A percentile compares a stretch with the other conserved stretches of the same genome.
Conservation (phyloP, 2,113 vertebrate genomes). For the Pluvialis apricaria region DNA sequence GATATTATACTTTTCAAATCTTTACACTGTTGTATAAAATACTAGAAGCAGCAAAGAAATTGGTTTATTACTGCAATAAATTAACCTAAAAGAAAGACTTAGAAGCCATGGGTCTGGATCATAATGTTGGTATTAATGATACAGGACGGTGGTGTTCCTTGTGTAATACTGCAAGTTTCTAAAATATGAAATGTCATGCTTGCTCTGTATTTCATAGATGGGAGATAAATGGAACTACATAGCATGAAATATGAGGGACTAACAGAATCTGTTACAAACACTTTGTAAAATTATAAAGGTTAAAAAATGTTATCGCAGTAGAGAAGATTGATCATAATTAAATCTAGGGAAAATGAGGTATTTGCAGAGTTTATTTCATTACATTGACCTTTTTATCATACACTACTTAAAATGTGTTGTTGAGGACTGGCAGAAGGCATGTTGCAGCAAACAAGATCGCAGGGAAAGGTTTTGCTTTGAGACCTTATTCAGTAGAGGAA, state of each 20-base stretch:
- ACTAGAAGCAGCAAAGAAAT: neutral
- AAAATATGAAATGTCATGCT: conserved; percentile 47
- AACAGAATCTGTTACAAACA: neutral
- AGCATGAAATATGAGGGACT: conserved; percentile 18
- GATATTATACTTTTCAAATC: neutral
- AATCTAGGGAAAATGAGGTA: neutral
- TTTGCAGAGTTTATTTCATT: conserved; percentile 31
- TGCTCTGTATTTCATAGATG: neutral
- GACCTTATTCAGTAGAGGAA: neutral
- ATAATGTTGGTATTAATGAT: conserved; percentile 34
- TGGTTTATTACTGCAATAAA: conserved; percentile 38
- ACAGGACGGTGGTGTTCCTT: neutral
- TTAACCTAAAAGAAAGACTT: conserved; percentile 12
- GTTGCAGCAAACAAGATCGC: neutral
- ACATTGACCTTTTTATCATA: neutral
- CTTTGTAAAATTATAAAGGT: conserved; percentile 33
- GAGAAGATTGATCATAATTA: conserved; percentile 33
- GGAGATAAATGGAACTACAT: conserved; percentile 11
- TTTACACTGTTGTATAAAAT: neutral
- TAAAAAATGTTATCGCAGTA: conserved; percentile 22
- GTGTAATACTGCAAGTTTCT: neutral
- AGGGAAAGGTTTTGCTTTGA: neutral
- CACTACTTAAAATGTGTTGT: neutral
- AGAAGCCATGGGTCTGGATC: conserved; percentile 14
- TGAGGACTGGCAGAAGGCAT: neutral